These are phyloP conservation scores for Unio delphinus DNA, from an alignment of 2,888 invertebrate genomes.

Conservation along the genomic window DNA sequence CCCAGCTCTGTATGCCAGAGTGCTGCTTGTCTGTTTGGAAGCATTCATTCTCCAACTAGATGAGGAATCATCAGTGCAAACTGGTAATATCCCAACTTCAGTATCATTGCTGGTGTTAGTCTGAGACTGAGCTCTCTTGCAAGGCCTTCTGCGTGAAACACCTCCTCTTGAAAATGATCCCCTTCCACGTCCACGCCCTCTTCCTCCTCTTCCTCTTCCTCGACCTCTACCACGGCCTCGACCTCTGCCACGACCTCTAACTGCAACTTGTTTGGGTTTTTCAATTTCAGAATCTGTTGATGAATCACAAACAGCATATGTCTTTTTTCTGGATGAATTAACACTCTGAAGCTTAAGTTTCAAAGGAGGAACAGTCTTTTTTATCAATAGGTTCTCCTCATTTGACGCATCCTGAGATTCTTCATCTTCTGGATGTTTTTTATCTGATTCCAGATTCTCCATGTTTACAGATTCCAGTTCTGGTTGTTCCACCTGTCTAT, in stretches of 20 bases:
- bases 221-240: neutral
- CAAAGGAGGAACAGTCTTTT: constrained; percentile 39
- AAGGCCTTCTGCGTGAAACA: neutral
- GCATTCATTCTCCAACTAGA: constrained; percentile 1
- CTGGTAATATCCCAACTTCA: constrained; percentile 29
- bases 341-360: constrained; percentile 31
- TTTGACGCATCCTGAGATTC: no score
- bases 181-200: neutral
- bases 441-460: no score
- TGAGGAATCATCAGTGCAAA: constrained; percentile 19
- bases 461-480: no score
- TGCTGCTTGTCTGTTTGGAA: constrained; percentile 3
- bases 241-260: neutral
- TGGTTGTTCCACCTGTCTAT: no score
- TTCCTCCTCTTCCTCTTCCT: no score
- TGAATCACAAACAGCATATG: constrained; percentile 23
- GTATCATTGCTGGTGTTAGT: constrained; percentile 17
- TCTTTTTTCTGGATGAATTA: constrained; percentile 22
- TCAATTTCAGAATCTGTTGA: neutral
- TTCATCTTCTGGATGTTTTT: no score
- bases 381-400: constrained; percentile 1
- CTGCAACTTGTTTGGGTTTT: constrained; percentile 10
- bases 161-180: constrained; percentile 6
- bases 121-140: no score
- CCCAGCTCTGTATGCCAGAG: constrained; percentile 9